These are phyloP conservation scores for Xenopus borealis DNA, from an alignment of 2,113 vertebrate species.

Conservation along the genomic window DNA sequence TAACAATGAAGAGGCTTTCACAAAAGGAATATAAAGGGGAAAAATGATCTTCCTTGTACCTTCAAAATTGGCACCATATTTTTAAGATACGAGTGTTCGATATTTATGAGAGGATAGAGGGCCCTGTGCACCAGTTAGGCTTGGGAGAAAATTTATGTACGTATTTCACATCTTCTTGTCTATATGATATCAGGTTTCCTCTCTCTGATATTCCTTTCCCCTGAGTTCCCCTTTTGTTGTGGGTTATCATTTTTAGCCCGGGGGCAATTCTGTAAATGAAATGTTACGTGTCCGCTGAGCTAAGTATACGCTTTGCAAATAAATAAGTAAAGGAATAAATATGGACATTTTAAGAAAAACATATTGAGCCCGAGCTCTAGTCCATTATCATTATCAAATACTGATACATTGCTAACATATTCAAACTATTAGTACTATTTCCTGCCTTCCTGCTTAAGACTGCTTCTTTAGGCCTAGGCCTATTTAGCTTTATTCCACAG, in stretches of 20 bases:
- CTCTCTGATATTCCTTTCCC: conserved; percentile 50
- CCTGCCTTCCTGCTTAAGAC: too few relatives aligned
- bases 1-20: conserved; percentile 10
- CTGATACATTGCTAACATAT: too few relatives aligned
- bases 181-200: conserved; percentile 17
- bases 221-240: conserved; percentile 58
- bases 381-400: too few relatives aligned
- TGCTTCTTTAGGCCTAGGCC: too few relatives aligned
- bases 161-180: conserved; percentile 34
- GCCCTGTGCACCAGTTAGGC: conserved; percentile 31
- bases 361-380: too few relatives aligned
- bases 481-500: too few relatives aligned
- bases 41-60: conserved; percentile 26
- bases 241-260: conserved; percentile 63
- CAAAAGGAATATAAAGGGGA: conserved; percentile 29
- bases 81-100: conserved; percentile 28
- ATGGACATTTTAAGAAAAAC: too few relatives aligned
- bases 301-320: conserved; percentile 75
- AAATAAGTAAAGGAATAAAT: conserved; percentile 70
- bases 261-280: conserved; percentile 73
- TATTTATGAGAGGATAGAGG: conserved; percentile 40
- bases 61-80: conserved; percentile 42
- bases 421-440: too few relatives aligned
- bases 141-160: conserved; percentile 37
- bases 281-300: conserved; percentile 72